Evolutionary conservation across 2,113 vertebrate species (phyloP), one percentile per base, ranked within the genome.

Genomic region (Coregonus clupeaformis): DNA sequence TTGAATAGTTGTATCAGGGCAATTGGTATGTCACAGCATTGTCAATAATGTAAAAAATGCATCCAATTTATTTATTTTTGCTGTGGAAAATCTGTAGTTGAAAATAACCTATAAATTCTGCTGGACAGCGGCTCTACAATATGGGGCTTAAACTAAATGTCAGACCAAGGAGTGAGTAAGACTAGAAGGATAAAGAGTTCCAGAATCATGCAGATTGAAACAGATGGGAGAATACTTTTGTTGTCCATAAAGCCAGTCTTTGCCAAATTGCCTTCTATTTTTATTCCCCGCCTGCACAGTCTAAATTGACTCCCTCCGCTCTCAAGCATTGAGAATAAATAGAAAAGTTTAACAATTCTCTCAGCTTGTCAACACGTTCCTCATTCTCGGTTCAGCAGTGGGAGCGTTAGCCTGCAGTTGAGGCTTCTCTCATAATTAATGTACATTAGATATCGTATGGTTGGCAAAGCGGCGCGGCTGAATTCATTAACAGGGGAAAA

Each of bases 331-430:
- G 75, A 63, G 78, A 82, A 83, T 42, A 80, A 80, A 81, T 72
- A 55, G 68, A 71, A 60, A n/a, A 29, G 72, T 49, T 73, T 78
- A 83, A 72, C 68, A 78, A 72, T 78, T 73, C 49, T 76, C 74
- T 47, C 74, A 80, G 80, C 82, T 80, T 80, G 81, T 83, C 84
- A 87, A 90, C 79, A 84, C 36, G 11, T 42, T 42, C 77, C 92
- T 96, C 78, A 42, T 42, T 68, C 70, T 73, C 72, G 1, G 20
- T 55, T 72, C 79, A 57, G 80, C 81, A 36, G 63, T 18, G 78
- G 76, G 80, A 29, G 7, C 68, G 20, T 79, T 68, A 76, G 76
- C 81, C 73, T 84, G 73, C 84, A 80, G 80, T 82, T 86, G 79
- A 52, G 9, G 36, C 36, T 42, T 42, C 36, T 42, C 36, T 42